Percentiles rank a stretch among this genome's conserved stretches.
These are phyloP conservation scores for Colius striatus DNA, from an alignment of 2,113 vertebrate species.

Conservation along the genomic window DNA sequence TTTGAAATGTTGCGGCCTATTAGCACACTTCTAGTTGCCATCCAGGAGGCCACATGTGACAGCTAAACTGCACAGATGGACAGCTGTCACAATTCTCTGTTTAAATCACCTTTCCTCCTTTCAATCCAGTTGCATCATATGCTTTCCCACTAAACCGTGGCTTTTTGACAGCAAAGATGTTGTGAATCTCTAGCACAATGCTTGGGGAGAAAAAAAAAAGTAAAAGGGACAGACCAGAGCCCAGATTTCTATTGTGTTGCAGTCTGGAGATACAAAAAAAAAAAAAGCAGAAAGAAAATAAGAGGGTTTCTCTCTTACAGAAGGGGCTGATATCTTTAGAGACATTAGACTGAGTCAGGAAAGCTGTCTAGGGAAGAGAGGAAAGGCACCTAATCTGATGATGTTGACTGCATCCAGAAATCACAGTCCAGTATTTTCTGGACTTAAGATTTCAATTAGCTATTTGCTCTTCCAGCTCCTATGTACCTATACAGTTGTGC, in stretches of 20 bases:
- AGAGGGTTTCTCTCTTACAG: background rate
- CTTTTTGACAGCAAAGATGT: conserved; percentile 36
- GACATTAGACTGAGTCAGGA: background rate
- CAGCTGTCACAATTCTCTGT: background rate
- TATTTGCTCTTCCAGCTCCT: background rate
- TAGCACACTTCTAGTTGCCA: background rate
- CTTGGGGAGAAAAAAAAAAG: background rate
- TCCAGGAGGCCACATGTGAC: background rate
- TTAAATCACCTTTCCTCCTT: conserved; percentile 29
- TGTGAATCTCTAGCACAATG: background rate
- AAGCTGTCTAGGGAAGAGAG: background rate
- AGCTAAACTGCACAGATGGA: conserved; percentile 58
- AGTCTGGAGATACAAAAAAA: conserved; percentile 37
- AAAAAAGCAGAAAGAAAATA: background rate
- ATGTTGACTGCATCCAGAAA: background rate
- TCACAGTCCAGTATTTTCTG: background rate
- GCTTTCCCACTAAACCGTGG: conserved; percentile 1
- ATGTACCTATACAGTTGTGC: background rate
- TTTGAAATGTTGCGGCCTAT: background rate
- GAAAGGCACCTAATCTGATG: background rate
- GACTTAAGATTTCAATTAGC: background rate
- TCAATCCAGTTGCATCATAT: background rate
- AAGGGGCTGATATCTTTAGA: background rate
- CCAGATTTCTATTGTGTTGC: background rate
- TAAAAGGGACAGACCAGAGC: background rate